Evolutionary conservation across 2,888 invertebrate genomes (phyloP).

Genomic region (Pristionchus entomophagus): DNA sequence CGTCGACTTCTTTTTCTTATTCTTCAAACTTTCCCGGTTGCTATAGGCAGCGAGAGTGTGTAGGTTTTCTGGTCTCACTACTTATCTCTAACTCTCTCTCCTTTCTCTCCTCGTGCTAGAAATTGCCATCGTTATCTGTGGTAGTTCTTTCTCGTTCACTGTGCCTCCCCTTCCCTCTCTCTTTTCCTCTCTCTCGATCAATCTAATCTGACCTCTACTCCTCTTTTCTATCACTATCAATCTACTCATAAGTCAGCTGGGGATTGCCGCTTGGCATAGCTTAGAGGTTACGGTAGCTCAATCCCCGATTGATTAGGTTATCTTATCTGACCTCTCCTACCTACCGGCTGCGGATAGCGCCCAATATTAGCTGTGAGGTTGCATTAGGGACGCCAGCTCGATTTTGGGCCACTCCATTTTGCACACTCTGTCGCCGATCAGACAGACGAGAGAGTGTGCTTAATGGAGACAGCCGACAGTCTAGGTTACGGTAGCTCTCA

Average conservation of each 20-base stretch:
- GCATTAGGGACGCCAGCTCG: too few relatives aligned
- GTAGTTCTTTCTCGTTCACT: not conserved
- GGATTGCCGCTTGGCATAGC: not conserved
- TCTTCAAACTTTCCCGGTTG: not conserved
- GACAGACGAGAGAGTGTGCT: too few relatives aligned
- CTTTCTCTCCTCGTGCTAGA: not conserved
- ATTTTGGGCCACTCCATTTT: too few relatives aligned
- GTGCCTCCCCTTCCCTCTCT: not conserved
- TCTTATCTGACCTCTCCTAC: not conserved
- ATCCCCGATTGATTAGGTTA: too few relatives aligned
- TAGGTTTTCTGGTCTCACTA: not conserved
- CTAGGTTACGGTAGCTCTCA: not conserved
- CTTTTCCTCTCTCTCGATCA: not conserved
- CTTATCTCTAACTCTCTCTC: not conserved
- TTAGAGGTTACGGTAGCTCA: too few relatives aligned
- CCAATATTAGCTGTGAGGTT: too few relatives aligned
- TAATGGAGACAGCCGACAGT: too few relatives aligned
- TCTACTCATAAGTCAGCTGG: not conserved
- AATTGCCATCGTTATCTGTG: slow-evolving; percentile 26
- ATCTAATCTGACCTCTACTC: not conserved
- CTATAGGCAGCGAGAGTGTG: not conserved
- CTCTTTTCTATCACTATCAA: not conserved
- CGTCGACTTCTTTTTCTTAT: not conserved
- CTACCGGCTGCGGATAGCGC: not conserved
- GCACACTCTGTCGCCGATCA: too few relatives aligned